A percentile compares a stretch with the other conserved stretches of the same genome.
These are phyloP conservation scores for Protonemura montana DNA, from an alignment of 2,888 invertebrate species.

Conservation along the genomic window DNA sequence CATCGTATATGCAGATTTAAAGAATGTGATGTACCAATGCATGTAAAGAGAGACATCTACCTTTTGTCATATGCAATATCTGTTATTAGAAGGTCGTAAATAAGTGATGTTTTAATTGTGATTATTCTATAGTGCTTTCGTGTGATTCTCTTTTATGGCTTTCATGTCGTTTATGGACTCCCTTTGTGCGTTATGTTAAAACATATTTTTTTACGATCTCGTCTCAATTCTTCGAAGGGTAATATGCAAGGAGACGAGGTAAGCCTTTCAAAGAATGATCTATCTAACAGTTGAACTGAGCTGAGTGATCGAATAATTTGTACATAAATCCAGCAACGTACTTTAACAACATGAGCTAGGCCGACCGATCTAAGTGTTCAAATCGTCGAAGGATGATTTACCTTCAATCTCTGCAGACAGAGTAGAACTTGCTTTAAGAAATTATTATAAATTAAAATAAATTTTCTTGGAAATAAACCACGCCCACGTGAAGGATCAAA, in stretches of 20 bases:
- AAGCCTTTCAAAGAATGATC: background rate
- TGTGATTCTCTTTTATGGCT: background rate
- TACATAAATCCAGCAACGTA: background rate
- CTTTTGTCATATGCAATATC: background rate
- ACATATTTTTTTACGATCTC: background rate
- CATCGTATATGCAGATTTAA: background rate
- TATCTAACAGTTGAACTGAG: background rate
- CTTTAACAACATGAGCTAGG: background rate
- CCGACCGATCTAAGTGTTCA: background rate
- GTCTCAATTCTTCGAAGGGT: background rate
- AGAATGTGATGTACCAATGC: background rate
- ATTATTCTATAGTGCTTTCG: background rate
- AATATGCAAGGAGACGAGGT: background rate
- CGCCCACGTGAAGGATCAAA: background rate
- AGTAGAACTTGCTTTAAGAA: background rate
- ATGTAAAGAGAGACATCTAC: background rate
- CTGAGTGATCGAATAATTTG: background rate
- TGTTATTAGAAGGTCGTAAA: slow-evolving; percentile 5
- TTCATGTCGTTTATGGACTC: background rate
- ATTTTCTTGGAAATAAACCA: background rate
- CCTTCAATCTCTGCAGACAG: background rate
- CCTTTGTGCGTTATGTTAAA: background rate
- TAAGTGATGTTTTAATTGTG: background rate
- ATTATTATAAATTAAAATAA: background rate
- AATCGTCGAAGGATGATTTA: background rate